Percentiles rank a stretch among this genome's conserved stretches.
phyloP scores from a whole-genome alignment of 2,113 vertebrate genomes.

The Hassar affinis region DNA sequence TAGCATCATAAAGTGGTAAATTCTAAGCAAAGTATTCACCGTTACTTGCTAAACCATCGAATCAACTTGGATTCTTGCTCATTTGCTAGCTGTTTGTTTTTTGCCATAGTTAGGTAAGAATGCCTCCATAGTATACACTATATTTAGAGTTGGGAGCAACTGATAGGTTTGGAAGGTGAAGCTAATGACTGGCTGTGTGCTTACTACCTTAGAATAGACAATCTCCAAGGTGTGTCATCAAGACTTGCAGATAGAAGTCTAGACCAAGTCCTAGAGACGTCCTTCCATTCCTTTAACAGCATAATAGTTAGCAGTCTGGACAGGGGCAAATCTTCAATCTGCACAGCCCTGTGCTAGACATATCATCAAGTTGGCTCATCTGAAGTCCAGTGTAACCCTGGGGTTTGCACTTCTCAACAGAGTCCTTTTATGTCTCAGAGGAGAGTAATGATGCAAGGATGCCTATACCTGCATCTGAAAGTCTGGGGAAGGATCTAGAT shows the following conservation, averaged over 20 bases:
- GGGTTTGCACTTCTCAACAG: not conserved
- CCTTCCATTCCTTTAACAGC: not conserved
- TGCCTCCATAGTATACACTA: not conserved
- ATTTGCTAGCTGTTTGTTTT: not conserved
- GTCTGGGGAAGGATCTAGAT: not conserved
- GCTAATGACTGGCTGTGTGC: not conserved
- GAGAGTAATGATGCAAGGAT: not conserved
- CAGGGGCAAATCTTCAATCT: not conserved
- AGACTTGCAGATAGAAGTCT: not conserved
- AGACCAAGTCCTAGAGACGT: not conserved
- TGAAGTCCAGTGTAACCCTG: conserved; percentile 1
- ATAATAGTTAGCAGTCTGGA: not conserved
- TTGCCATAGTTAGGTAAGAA: not conserved
- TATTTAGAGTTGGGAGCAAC: not conserved
- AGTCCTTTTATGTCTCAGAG: not conserved
- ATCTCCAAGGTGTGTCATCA: not conserved
- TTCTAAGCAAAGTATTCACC: not conserved
- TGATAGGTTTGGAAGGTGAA: not conserved
- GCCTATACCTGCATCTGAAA: not conserved
- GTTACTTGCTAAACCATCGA: not conserved
- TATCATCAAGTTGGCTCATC: not conserved
- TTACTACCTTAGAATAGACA: not conserved
- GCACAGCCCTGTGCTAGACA: not conserved
- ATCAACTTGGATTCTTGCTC: not conserved
- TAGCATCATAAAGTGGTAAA: not conserved